Percentiles rank a stretch among this genome's conserved stretches.
Conservation (phyloP, 2,888 invertebrate species). For the Eristalinus aeneus region DNA sequence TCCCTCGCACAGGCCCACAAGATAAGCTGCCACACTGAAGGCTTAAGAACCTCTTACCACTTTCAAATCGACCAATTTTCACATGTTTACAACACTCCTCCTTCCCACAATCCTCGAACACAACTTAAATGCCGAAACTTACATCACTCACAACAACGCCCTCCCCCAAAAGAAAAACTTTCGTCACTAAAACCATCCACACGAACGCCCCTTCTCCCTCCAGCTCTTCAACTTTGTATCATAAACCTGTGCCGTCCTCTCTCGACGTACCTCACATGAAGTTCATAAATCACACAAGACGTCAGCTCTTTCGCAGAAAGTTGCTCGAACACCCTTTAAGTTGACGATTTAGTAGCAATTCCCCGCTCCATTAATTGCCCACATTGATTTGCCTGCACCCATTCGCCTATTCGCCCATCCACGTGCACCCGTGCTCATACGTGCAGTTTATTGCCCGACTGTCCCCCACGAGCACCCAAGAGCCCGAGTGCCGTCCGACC, state of each 20-base stretch:
- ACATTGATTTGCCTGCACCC: constrained; percentile 27
- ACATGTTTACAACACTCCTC: too few relatives aligned
- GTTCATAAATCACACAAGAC: not conserved
- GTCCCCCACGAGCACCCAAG: not conserved
- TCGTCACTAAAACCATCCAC: too few relatives aligned
- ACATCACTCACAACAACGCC: too few relatives aligned
- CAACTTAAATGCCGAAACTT: too few relatives aligned
- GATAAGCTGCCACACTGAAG: too few relatives aligned
- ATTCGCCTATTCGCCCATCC: not conserved
- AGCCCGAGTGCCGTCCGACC: not conserved
- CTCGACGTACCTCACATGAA: not conserved
- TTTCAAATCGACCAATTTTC: too few relatives aligned
- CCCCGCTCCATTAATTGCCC: constrained; percentile 26
- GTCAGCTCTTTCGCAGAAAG: not conserved
- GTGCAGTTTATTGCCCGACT: constrained; percentile 40
- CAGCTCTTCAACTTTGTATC: not conserved
- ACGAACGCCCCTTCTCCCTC: too few relatives aligned
- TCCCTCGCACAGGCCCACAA: too few relatives aligned
- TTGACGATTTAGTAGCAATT: constrained; percentile 2
- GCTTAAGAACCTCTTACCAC: too few relatives aligned
- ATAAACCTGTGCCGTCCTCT: not conserved
- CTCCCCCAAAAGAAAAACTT: too few relatives aligned
- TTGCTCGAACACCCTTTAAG: constrained; percentile 7
- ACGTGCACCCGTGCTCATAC: constrained; percentile 21
- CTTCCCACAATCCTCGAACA: too few relatives aligned